Conservation (phyloP, 2,113 vertebrate genomes). For the Sylvia atricapilla region DNA sequence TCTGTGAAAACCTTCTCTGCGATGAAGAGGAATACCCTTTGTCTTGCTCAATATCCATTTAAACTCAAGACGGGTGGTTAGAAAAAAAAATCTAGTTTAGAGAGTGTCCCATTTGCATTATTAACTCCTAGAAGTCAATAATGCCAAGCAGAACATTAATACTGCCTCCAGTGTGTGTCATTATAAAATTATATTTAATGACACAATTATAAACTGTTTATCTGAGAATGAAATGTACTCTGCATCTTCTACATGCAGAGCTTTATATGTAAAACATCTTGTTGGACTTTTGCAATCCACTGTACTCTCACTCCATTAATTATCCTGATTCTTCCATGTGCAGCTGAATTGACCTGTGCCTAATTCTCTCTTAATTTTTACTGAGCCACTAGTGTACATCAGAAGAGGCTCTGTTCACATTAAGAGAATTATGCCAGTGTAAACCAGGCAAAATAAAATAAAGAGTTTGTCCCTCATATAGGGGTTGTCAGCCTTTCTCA, state of each 20-base stretch:
- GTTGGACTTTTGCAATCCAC: not conserved
- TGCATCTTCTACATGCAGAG: not conserved
- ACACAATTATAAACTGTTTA: slow-evolving; percentile 9
- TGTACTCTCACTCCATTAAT: not conserved
- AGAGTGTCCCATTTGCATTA: not conserved
- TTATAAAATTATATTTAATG: slow-evolving; percentile 22
- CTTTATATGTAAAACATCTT: not conserved
- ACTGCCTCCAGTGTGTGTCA: not conserved
- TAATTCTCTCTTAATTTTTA: slow-evolving; percentile 17
- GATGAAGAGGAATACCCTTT: not conserved
- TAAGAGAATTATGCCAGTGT: not conserved
- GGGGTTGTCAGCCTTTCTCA: not conserved
- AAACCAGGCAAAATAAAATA: not conserved
- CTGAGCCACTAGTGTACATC: not conserved
- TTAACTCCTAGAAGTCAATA: slow-evolving; percentile 42
- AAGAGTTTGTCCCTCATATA: not conserved
- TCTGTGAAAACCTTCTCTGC: not conserved
- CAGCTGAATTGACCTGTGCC: not conserved
- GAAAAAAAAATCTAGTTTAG: not conserved
- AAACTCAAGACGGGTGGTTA: not conserved
- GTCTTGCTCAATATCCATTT: not conserved
- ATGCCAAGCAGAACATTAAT: slow-evolving; percentile 25
- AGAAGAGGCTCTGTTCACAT: not conserved
- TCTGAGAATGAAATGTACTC: slow-evolving; percentile 2
- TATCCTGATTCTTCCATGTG: not conserved